Base-by-base conservation (phyloP, 2,113 vertebrate genomes). In the Porphyrio hochstetteri region DNA sequence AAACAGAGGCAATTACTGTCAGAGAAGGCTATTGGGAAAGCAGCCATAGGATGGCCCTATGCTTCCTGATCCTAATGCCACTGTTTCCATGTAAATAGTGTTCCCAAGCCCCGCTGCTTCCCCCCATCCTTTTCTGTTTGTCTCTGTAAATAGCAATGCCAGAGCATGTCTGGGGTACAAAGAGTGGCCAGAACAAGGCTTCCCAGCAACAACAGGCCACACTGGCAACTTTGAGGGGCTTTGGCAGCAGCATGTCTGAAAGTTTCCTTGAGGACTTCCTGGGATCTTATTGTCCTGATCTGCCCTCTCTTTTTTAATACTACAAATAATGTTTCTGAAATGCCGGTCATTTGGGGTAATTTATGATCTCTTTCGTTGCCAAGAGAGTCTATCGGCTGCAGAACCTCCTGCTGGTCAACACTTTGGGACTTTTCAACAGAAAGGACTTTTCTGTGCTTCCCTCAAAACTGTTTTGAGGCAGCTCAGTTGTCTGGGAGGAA, bases 241-340 rank as follows among this genome's bases (percentile, higher is more conserved):
- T 91, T 96, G 93, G 83, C 93, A 96, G 88, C 83, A 95, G 69
- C 15, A 33, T 48, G 90, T 92, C 67, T 71, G 24, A 94, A 90
- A 84, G 86, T 74, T 94, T 95, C 86, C 74, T 93, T 86, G 69
- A 80, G 76, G 84, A 92, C 91, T 88, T 95, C 91, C 92, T 94
- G 87, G 35, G 85, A 93, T 92, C 65, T 79, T 78, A 63, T 55
- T 96, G 83, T 94, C 93, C 96, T 74, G 69, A 81, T 86, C 68
- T 94, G 82, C 59, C 76, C 91, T 59, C 75, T 92, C 59, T 71
- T 94, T 87, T 90, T 92, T 57, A 93, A 91, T 86, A 87, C 77
- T 67, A 64, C 19, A 89, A 94, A 84, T 93, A 79, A 88, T 42
- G 83, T 92, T 95, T 93, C 74, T 86, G 61, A 92, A 92, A 82